Conservation (phyloP, 2,797 vertebrate species). For the Eutrigla gurnardus region DNA sequence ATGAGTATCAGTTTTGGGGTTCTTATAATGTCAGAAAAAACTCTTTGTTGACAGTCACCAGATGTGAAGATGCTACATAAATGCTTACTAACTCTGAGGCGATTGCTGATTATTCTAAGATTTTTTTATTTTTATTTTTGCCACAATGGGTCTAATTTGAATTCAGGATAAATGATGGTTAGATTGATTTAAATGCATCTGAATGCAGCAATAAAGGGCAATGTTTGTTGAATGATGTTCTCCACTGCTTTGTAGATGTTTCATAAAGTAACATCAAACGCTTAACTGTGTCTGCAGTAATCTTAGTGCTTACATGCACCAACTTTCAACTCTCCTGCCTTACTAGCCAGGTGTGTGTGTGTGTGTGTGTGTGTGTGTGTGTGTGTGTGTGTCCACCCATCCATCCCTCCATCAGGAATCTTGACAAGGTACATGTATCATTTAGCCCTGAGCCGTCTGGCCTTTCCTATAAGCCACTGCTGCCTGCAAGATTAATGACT, state of each 20-base stretch:
- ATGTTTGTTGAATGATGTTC: too few species aligned
- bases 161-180: neutral
- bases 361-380: conserved; percentile 19
- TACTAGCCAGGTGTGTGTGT: conserved; percentile 20
- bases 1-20: neutral
- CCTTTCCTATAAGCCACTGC: conserved; percentile 59
- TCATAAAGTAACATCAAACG: neutral
- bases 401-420: conserved; percentile 64
- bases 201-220: neutral
- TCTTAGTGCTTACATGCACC: conserved; percentile 11
- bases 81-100: neutral
- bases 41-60: neutral
- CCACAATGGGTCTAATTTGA: neutral
- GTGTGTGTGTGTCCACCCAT: conserved; percentile 41
- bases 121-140: neutral
- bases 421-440: conserved; percentile 77
- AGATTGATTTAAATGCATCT: neutral
- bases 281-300: conserved; percentile 3
- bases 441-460: conserved; percentile 69
- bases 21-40: neutral
- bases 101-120: neutral
- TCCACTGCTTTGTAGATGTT: too few species aligned
- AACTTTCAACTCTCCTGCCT: neutral
- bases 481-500: conserved; percentile 73
- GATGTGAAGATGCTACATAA: neutral